Base-by-base conservation (phyloP, 2,113 vertebrate genomes). In the Crotalus viridis region DNA sequence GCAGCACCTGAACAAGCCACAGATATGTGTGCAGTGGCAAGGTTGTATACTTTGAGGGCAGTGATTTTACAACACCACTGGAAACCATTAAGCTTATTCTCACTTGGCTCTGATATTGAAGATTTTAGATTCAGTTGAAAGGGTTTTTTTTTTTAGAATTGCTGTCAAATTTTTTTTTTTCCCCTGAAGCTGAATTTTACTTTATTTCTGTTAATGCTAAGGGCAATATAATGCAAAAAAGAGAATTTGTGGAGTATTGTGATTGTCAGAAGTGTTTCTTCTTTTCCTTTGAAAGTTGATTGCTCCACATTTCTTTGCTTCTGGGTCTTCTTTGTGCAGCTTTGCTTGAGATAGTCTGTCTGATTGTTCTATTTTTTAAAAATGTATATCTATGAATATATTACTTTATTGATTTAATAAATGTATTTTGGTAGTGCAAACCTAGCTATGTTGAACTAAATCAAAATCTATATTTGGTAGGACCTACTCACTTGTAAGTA, bases 141-240 rank as follows among this genome's bases (percentile, higher is more conserved):
- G 17, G 12, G 22, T 7, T 51, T 7, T 48, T 48, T 12, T 7
- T 6, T 5, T n/a, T 88, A 19, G 28, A 55, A 33, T 43, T 57
- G 54, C 17, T 57, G 21, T 56, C n/a, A 5, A 39, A 56, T 0
- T 3, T 33, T 7, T 10, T 1, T 8, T 1, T 1, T 0, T 0
- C 9, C 48, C 48, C 48, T 1, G 19, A 57, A 56, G 9, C 54
- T 89, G 33, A 57, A 4, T 89, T 56, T 19, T 33, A 19, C 17
- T 88, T n/a, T 28, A 33, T 52, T n/a, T 89, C 19, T 89, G n/a
- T 24, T 89, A 57, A 57, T 56, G 19, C n/a, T 39, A 56, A 57
- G 33, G 19, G 28, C n/a, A 55, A 10, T n/a, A 33, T 89, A 56
- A 39, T 57, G 10, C 2, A 87, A 87, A 87, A 48, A 88, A 39